Base-by-base conservation (phyloP, 2,797 vertebrate species). In the Protosalanx chinensis region DNA sequence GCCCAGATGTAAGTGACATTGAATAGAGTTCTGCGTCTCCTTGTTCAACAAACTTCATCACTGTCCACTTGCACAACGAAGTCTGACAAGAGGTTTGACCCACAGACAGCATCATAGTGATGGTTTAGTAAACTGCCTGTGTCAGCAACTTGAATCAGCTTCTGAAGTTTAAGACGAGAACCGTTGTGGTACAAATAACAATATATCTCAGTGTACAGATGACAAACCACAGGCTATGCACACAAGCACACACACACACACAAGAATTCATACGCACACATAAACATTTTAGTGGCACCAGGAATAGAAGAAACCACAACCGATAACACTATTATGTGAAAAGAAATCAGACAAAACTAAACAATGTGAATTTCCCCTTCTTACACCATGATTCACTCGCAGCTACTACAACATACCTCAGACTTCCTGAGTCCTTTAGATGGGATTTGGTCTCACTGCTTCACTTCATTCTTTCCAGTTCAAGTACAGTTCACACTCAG, bases 401-500 rank as follows among this genome's bases (percentile, higher is more conserved):
- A 35, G n/a, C 3, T n/a, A 20, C 33, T 37, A 18, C 33, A 6
- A 35, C 62, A 37, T 13, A 30, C n/a, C 15, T 30, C 61, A n/a
- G 1, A 35, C 60, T 64, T 32, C 30, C 61, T 59, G 35, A 64
- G 73, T 82, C 82, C 82, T 76, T 72, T 78, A 79, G 81, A 82
- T 75, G 41, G 60, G 65, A 75, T 82, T 83, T 79, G 72, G 72
- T 83, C 85, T 73, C 81, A 77, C 79, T 74, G 67, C 72, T 77
- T 51, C 68, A 74, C 63, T 70, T 73, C 58, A 49, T 84, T 32
- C 75, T 67, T 84, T 81, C 80, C 82, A 87, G 85, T 88, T 88
- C 86, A 89, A 79, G 75, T 76, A 78, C 82, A 85, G 85, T 88
- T 88, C 86, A 87, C 83, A 76, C 76, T 72, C 76, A 73, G 77